Conservation (phyloP, 2,113 vertebrate genomes). For the Spea multiplicata region DNA sequence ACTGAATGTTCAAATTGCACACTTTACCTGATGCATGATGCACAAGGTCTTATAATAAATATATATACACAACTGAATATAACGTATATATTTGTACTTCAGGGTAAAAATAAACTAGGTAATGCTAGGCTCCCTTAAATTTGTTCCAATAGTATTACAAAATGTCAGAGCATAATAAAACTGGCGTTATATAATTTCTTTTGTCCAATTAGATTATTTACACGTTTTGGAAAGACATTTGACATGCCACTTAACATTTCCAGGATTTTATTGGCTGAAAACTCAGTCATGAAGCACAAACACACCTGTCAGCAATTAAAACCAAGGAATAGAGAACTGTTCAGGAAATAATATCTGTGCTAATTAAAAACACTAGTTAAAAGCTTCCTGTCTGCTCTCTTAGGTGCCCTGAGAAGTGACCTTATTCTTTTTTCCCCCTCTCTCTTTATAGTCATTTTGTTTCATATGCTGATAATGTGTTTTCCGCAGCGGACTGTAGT, state of each 20-base stretch:
- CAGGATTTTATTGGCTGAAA: conserved; percentile 77
- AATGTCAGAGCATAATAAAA: conserved; percentile 19
- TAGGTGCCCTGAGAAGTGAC: conserved; percentile 74
- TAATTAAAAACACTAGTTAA: conserved; percentile 99
- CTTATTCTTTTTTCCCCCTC: conserved; percentile 55
- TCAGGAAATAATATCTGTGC: conserved; percentile 95
- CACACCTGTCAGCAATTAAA: conserved; percentile 98
- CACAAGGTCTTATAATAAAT: no score
- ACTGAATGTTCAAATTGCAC: not conserved
- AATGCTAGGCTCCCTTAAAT: not conserved
- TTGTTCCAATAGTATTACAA: conserved; percentile 4
- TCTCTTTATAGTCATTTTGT: conserved; percentile 55
- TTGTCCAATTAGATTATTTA: conserved; percentile 72
- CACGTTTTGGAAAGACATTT: conserved; percentile 79
- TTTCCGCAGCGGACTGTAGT: conserved; percentile 32
- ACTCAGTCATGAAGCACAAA: conserved; percentile 73
- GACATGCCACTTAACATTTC: conserved; percentile 72
- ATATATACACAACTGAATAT: no score
- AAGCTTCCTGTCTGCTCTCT: conserved; percentile 93
- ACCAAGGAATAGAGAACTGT: conserved; percentile 80
- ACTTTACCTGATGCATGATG: not conserved
- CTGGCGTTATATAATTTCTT: conserved; percentile 33
- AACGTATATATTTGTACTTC: not conserved
- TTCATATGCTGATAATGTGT: conserved; percentile 57
- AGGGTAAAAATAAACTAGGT: not conserved